A percentile compares a stretch with the other conserved stretches of the same genome.
phyloP scores from a whole-genome alignment of 2,888 invertebrate species.

The Drosophila rellima region DNA sequence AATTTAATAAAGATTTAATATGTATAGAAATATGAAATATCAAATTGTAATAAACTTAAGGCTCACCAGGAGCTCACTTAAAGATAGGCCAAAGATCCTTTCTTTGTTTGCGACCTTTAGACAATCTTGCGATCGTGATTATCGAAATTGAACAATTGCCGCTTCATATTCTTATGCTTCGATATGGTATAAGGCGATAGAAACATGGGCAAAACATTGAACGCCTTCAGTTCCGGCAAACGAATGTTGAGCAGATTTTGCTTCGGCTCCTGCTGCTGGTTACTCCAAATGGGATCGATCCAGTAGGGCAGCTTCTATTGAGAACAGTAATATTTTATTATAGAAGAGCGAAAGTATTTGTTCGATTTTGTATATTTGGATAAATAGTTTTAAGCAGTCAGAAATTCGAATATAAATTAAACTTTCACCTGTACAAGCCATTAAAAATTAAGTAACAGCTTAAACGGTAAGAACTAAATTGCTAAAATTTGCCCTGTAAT shows the following conservation, averaged over 20 bases:
- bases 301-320: constrained; percentile 84
- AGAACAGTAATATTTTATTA: too few species aligned
- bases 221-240: constrained; percentile 82
- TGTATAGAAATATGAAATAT: constrained; percentile 35
- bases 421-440: too few species aligned
- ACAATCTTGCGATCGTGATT: constrained; percentile 84
- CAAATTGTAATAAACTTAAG: constrained; percentile 28
- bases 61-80: constrained; percentile 40
- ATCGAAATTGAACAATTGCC: constrained; percentile 83
- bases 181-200: constrained; percentile 85
- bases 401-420: too few species aligned
- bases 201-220: constrained; percentile 82
- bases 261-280: constrained; percentile 54
- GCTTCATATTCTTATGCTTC: constrained; percentile 84
- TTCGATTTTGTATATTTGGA: too few species aligned
- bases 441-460: too few species aligned
- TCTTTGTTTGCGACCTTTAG: constrained; percentile 44
- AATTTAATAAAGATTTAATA: constrained; percentile 6
- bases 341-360: too few species aligned
- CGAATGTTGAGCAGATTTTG: constrained; percentile 80
- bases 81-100: neutral
- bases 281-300: constrained; percentile 85
- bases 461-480: too few species aligned
- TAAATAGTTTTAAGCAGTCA: too few species aligned
- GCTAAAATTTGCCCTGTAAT: too few species aligned